Conservation (phyloP, 2,888 invertebrate genomes). For the Drosophila cognata region DNA sequence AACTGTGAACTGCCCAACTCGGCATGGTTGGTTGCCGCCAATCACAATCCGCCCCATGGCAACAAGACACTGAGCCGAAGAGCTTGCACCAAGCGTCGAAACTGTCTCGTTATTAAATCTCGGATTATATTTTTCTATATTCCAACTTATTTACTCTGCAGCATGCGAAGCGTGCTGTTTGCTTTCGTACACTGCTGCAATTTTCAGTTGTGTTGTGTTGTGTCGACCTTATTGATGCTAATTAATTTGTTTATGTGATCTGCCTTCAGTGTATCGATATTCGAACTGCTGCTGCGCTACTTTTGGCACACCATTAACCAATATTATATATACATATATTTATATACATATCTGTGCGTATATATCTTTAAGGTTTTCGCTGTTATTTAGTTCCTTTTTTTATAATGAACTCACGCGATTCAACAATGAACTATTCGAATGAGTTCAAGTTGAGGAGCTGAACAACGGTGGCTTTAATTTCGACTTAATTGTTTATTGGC, state of each 20-base stretch:
- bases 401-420: constrained; percentile 39
- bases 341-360: constrained; percentile 1
- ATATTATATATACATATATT: neutral
- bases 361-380: constrained; percentile 26
- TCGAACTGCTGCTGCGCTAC: constrained; percentile 49
- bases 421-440: constrained; percentile 64
- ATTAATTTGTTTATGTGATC: constrained; percentile 76
- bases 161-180: constrained; percentile 39
- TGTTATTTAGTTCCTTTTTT: constrained; percentile 27
- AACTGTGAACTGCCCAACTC: constrained; percentile 61
- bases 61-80: constrained; percentile 39
- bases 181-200: constrained; percentile 43
- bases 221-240: constrained; percentile 67
- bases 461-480: constrained; percentile 25
- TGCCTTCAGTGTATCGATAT: constrained; percentile 26
- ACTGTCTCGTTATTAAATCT: constrained; percentile 12
- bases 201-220: constrained; percentile 38
- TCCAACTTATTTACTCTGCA: constrained; percentile 44
- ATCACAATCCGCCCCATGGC: constrained; percentile 24
- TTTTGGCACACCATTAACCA: constrained; percentile 41
- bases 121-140: constrained; percentile 20
- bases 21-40: constrained; percentile 14
- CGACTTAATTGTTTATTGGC: constrained; percentile 52
- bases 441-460: constrained; percentile 38
- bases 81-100: constrained; percentile 20